A percentile compares a stretch with the other conserved stretches of the same genome.
Evolutionary conservation across 2,797 vertebrate genomes (phyloP).

Genomic region (Enteromius mattozi): DNA sequence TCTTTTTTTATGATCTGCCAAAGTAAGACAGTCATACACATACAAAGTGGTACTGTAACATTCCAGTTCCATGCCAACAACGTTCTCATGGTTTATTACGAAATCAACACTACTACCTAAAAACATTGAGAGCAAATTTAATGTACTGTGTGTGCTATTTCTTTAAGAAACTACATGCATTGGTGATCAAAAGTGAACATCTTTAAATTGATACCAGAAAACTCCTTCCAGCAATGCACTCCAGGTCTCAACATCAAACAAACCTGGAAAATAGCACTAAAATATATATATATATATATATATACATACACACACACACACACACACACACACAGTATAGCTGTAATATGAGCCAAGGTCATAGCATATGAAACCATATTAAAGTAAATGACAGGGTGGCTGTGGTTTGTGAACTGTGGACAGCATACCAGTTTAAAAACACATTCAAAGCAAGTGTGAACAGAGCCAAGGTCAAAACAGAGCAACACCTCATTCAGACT

Average conservation of each 20-base stretch:
- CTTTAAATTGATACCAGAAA: background rate
- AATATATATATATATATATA: background rate
- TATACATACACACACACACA: no score
- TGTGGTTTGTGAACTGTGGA: background rate
- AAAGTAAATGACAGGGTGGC: slow-evolving; percentile 10
- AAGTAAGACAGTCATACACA: no score
- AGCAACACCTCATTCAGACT: slow-evolving; percentile 27
- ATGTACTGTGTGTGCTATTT: background rate
- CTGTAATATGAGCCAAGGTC: background rate
- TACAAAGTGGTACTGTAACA: background rate
- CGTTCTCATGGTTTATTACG: background rate
- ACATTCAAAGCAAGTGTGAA: slow-evolving; percentile 14
- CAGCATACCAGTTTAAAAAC: slow-evolving; percentile 20
- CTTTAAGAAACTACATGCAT: background rate
- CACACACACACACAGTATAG: background rate
- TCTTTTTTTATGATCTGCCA: no score
- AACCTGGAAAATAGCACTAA: background rate
- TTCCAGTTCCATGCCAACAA: background rate
- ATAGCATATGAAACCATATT: background rate
- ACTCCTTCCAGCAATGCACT: background rate
- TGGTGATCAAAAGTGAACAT: background rate
- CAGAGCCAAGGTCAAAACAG: slow-evolving; percentile 23
- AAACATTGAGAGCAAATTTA: background rate
- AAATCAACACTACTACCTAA: background rate
- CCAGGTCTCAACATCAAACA: background rate